Evolutionary conservation across 2,797 vertebrate species (phyloP).

Genomic region (Rhyacichthys aspro): DNA sequence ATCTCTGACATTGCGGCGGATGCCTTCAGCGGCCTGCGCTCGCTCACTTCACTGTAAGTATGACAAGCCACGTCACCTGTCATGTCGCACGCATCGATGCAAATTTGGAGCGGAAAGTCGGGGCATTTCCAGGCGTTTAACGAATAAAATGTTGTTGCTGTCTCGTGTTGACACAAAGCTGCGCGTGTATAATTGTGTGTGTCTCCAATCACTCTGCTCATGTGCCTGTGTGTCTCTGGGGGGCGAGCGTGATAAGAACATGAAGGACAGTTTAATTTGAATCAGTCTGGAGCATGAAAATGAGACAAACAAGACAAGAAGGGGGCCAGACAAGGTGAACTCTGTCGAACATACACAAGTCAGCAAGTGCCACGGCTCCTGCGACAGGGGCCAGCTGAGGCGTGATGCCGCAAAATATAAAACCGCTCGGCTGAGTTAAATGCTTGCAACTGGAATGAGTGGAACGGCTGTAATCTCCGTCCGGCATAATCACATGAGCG

Average conservation of each 20-base stretch:
- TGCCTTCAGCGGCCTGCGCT: conserved; percentile 94
- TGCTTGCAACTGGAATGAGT: conserved; percentile 14
- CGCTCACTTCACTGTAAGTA: conserved; percentile 97
- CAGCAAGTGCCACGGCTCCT: conserved; percentile 17
- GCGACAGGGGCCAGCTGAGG: conserved; percentile 17
- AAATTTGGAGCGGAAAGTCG: conserved; percentile 35
- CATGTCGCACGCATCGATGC: not conserved
- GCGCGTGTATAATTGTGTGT: conserved; percentile 15
- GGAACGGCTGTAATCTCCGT: conserved; percentile 21
- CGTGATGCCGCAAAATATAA: conserved; percentile 31
- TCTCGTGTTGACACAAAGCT: conserved; percentile 31
- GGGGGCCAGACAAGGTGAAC: conserved; percentile 68
- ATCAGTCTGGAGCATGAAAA: conserved; percentile 69
- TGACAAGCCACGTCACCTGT: conserved; percentile 15
- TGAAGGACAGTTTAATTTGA: conserved; percentile 77
- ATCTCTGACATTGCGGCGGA: conserved; percentile 96
- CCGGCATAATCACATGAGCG: conserved; percentile 32
- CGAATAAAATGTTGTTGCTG: conserved; percentile 50
- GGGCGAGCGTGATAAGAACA: conserved; percentile 62
- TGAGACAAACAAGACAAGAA: conserved; percentile 65
- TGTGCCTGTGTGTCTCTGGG: conserved; percentile 30
- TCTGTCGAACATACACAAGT: conserved; percentile 29
- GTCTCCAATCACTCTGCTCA: conserved; percentile 20
- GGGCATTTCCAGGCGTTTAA: conserved; percentile 55
- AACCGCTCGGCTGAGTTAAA: conserved; percentile 44